Percentiles rank a stretch among this genome's conserved stretches.
phyloP scores from a whole-genome alignment of 2,797 vertebrate species.

The Chloroceryle inda region DNA sequence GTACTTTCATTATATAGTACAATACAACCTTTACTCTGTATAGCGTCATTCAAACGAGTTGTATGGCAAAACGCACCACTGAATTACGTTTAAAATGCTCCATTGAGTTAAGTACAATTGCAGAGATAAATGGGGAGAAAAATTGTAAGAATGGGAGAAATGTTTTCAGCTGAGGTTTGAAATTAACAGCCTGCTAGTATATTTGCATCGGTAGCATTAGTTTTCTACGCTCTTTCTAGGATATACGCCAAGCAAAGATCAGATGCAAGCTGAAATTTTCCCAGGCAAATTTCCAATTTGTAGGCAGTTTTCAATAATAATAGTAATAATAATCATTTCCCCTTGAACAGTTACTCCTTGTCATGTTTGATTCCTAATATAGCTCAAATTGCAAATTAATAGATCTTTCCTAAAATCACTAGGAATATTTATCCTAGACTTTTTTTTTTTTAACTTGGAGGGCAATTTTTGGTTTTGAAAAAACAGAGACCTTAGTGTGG shows the following conservation, averaged over 20 bases:
- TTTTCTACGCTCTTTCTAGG: background rate
- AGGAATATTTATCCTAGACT: slow-evolving; percentile 23
- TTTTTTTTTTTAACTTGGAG: background rate
- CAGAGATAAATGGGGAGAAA: slow-evolving; percentile 65
- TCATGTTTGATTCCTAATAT: background rate
- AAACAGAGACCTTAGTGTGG: background rate
- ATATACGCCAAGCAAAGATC: background rate
- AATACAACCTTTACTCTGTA: slow-evolving; percentile 69
- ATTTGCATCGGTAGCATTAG: slow-evolving; percentile 19
- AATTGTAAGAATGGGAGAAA: slow-evolving; percentile 45
- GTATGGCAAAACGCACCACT: slow-evolving; percentile 36
- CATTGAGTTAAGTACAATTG: slow-evolving; percentile 64
- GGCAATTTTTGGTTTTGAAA: background rate
- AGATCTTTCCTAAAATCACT: background rate
- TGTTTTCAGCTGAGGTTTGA: slow-evolving; percentile 68
- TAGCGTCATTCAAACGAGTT: slow-evolving; percentile 53
- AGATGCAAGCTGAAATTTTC: background rate
- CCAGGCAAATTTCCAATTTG: background rate
- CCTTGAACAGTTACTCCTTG: background rate
- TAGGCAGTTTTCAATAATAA: background rate
- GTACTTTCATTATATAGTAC: slow-evolving; percentile 63
- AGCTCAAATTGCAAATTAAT: slow-evolving; percentile 4
- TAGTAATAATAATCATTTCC: background rate
- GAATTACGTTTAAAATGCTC: slow-evolving; percentile 33
- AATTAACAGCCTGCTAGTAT: slow-evolving; percentile 5